Base-by-base conservation (phyloP, 2,113 vertebrate species). In the Lepisosteus oculatus region DNA sequence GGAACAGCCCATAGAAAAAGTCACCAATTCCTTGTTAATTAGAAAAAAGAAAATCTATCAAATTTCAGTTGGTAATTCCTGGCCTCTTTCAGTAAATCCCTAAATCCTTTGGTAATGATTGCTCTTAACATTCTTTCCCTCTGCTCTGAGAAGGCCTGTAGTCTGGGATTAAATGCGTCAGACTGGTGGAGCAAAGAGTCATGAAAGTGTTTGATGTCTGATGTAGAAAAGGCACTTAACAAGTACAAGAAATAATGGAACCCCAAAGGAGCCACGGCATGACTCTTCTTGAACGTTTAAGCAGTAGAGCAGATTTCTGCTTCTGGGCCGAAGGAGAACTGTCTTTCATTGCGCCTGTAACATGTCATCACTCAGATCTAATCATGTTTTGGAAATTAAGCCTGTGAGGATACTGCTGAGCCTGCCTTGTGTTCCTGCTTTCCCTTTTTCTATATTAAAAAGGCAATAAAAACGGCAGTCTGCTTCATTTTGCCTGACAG, bases 351-450 rank as follows among this genome's bases (percentile, higher is more conserved):
- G 76, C 71, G 65, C 71, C 78, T 77, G 81, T 89, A 88, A 83
- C 77, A 77, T 85, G 84, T 82, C 83, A 83, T 88, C 85, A 83
- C 77, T 87, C 82, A 73, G 77, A 85, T 81, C 85, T 87, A 84
- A 88, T 88, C 85, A 84, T 81, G 87, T 86, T 77, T 79, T 86
- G 78, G 84, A 89, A 84, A 89, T 86, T 79, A 84, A 87, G 84
- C 81, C 83, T 57, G 74, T 77, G 76, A n/a, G 71, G 82, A 81
- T 77, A 83, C 47, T 86, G 85, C 86, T 87, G 84, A 88, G 82
- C 80, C 77, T 78, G 79, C 81, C 80, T 80, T 86, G 72, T 75
- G 67, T 72, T 61, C 61, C 62, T 9, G 54, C n/a, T 61, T 13
- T 57, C 78, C 77, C 75, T 57, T 71, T 82, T 81, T 72, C 68